Evolutionary conservation across 2,888 invertebrate genomes (phyloP), one percentile per base, ranked within the genome.

Genomic region (Drosophila demipolita): DNA sequence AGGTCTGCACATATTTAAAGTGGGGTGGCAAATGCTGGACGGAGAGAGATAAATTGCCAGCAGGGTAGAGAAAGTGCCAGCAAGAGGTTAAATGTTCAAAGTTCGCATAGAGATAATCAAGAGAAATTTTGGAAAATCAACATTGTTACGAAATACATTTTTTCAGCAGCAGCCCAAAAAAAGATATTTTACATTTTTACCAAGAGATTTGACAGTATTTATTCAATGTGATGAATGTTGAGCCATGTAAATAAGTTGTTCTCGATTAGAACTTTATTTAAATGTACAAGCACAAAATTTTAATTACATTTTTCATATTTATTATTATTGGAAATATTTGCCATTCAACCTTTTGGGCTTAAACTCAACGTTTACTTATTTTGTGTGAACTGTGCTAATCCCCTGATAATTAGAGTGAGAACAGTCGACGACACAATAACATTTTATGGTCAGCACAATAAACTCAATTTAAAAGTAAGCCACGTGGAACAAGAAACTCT

Each of bases 381-480:
- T 74, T 52, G 40, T 62, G 64, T 49, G 59, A 17, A 54, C 40
- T 53, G 72, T 53, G 68, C 60, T 58, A 64, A 66, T 78, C 78
- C 78, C 78, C 35, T 35, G 75, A 68, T 72, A 78, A 78, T 78
- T 69, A 72, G 63, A 58, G 50, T 42, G 32, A 38, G 55, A 63
- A 60, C 61, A 60, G 60, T 29, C 57, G 59, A 42, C 59, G 57
- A 68, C 67, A 60, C 80, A 72, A 72, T 68, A 66, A 36, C 68
- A 64, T 72, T 78, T 80, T 80, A 72, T 68, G 65, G 76, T 63
- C 71, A 58, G 57, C 75, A 75, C 75, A 78, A 75, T 79, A 78
- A 78, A 78, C 75, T 82, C 75, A 82, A 83, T 82, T 82, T 75
- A 57, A 81, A 81, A 81, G 60, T 67, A 76, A 63, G 81, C 71